phyloP scores from a whole-genome alignment of 2,888 invertebrate genomes.

The Leucophenga maculata region DNA sequence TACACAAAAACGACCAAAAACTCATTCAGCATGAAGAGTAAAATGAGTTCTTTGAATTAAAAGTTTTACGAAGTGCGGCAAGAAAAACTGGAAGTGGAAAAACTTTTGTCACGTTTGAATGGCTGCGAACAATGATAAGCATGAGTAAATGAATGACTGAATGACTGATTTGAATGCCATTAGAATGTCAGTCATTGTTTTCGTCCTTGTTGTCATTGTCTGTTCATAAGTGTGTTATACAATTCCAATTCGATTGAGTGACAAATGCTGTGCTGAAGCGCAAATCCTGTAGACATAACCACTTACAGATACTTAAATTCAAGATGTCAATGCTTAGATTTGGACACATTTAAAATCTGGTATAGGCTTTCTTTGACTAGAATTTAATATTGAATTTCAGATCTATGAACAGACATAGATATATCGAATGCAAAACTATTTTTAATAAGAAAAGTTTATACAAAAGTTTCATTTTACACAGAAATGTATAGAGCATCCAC shows the following conservation, averaged over 20 bases:
- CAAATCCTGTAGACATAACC: background rate
- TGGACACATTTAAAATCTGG: too few relatives aligned
- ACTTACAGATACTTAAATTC: background rate
- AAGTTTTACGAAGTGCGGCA: background rate
- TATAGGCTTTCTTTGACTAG: too few relatives aligned
- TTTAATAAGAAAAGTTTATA: too few relatives aligned
- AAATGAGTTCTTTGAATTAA: background rate
- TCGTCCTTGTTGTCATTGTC: slow-evolving; percentile 1
- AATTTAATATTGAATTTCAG: too few relatives aligned
- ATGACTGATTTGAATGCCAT: slow-evolving; percentile 25
- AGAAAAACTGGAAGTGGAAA: slow-evolving; percentile 7
- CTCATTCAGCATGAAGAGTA: background rate
- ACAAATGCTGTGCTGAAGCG: slow-evolving; percentile 6
- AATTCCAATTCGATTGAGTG: background rate
- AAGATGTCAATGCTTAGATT: too few relatives aligned
- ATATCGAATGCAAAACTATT: too few relatives aligned
- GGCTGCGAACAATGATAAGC: background rate
- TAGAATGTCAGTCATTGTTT: slow-evolving; percentile 6
- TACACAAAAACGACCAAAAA: background rate
- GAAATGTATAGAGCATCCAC: too few relatives aligned
- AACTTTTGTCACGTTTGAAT: slow-evolving; percentile 3
- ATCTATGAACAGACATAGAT: too few relatives aligned
- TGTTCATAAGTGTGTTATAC: background rate
- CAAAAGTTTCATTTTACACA: too few relatives aligned
- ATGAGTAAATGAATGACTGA: background rate